phyloP scores from a whole-genome alignment of 2,113 vertebrate genomes.

The Misgurnus anguillicaudatus region DNA sequence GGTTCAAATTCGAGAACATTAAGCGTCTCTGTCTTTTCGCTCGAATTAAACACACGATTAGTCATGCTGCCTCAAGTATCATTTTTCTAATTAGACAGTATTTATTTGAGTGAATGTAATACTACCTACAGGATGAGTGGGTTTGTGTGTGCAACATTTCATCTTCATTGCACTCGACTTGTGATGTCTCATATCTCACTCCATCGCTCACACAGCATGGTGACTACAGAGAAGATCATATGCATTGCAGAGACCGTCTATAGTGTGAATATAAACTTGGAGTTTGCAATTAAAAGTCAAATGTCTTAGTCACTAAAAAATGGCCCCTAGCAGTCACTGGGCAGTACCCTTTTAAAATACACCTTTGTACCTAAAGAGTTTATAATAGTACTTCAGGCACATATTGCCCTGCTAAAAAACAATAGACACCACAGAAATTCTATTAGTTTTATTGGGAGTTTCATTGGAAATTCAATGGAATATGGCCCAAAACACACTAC shows the following conservation, averaged over 20 bases:
- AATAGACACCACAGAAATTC: too few species aligned
- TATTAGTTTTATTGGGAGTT: too few species aligned
- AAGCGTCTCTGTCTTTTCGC: conserved; percentile 12
- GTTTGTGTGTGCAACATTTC: conserved; percentile 35
- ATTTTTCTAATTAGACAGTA: conserved; percentile 36
- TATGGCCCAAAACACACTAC: too few species aligned
- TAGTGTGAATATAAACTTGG: neutral
- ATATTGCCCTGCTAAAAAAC: too few species aligned
- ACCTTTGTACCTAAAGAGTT: too few species aligned
- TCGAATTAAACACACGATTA: conserved; percentile 45
- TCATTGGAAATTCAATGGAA: too few species aligned
- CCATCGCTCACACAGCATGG: neutral
- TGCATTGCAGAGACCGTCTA: too few species aligned
- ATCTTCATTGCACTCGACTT: conserved; percentile 19
- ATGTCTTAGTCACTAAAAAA: too few species aligned
- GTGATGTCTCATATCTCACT: conserved; percentile 9
- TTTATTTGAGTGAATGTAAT: conserved; percentile 22
- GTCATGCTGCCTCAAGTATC: conserved; percentile 27
- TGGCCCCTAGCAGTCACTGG: too few species aligned
- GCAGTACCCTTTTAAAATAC: too few species aligned
- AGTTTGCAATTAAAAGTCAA: neutral
- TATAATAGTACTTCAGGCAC: too few species aligned
- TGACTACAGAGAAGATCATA: neutral
- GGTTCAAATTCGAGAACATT: conserved; percentile 4
- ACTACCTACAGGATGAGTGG: conserved; percentile 24